Percentiles rank a stretch among this genome's conserved stretches.
These are phyloP conservation scores for Lophius americanus DNA, from an alignment of 2,797 vertebrate species.

Conservation along the genomic window DNA sequence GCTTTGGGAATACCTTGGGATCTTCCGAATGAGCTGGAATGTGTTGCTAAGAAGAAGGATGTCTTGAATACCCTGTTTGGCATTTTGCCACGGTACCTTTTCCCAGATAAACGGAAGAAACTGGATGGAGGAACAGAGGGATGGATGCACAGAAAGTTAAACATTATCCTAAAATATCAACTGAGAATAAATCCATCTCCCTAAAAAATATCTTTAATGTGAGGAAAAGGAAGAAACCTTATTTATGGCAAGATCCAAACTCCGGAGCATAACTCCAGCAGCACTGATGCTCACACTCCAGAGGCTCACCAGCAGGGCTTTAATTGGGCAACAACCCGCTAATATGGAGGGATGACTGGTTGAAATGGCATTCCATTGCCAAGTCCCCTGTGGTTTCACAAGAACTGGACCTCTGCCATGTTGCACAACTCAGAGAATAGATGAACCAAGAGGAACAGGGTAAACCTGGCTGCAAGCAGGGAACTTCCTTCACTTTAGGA, in stretches of 20 bases:
- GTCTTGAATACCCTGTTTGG: no score
- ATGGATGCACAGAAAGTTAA: neutral
- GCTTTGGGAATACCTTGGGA: no score
- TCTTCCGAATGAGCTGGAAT: no score
- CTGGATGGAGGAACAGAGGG: no score
- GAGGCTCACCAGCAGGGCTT: slow-evolving; percentile 26
- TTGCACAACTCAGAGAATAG: slow-evolving; percentile 73
- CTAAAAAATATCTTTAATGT: neutral
- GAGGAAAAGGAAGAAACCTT: no score
- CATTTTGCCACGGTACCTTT: no score
- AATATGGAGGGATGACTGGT: slow-evolving; percentile 54
- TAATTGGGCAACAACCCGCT: slow-evolving; percentile 50
- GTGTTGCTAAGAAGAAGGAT: no score
- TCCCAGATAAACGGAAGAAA: no score
- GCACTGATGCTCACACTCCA: slow-evolving; percentile 13
- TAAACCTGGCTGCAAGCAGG: slow-evolving; percentile 57
- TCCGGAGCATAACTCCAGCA: neutral
- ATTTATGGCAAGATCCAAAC: neutral
- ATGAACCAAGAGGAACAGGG: slow-evolving; percentile 62
- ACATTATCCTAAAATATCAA: neutral
- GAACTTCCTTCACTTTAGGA: slow-evolving; percentile 10
- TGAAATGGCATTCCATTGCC: slow-evolving; percentile 61
- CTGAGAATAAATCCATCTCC: neutral
- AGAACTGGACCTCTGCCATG: slow-evolving; percentile 69
- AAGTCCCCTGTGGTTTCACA: slow-evolving; percentile 68